phyloP scores from a whole-genome alignment of 1,140 invertebrate species.

The Sipha flava region DNA sequence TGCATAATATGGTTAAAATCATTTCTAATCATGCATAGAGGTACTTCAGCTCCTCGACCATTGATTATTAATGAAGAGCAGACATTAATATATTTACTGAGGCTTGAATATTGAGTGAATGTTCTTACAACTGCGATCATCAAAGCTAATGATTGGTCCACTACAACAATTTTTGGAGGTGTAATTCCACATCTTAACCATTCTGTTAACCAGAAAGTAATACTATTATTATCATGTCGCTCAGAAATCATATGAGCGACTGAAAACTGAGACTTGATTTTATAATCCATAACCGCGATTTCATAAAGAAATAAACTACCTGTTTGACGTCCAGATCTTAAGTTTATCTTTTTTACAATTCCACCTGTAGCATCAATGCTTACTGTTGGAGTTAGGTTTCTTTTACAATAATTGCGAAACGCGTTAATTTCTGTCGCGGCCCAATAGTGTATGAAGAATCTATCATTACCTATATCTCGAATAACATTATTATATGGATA shows the following conservation, averaged over 20 bases:
- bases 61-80: background rate
- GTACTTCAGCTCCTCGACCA: background rate
- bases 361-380: background rate
- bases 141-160: background rate
- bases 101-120: background rate
- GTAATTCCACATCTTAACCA: background rate
- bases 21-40: background rate
- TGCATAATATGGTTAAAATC: background rate
- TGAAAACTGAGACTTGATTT: background rate
- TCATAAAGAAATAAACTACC: background rate
- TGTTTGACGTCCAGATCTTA: background rate
- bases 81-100: background rate
- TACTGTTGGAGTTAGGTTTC: background rate
- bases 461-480: background rate
- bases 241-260: background rate
- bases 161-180: background rate
- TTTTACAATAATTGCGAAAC: background rate
- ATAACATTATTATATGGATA: background rate
- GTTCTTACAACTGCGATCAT: background rate
- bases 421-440: background rate
- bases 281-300: background rate
- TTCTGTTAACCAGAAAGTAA: background rate
- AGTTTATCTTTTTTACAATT: background rate
- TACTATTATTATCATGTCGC: background rate
- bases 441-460: background rate